These are phyloP conservation scores for Oxygymnocypris stewartii DNA, from an alignment of 2,113 vertebrate species.

Conservation along the genomic window DNA sequence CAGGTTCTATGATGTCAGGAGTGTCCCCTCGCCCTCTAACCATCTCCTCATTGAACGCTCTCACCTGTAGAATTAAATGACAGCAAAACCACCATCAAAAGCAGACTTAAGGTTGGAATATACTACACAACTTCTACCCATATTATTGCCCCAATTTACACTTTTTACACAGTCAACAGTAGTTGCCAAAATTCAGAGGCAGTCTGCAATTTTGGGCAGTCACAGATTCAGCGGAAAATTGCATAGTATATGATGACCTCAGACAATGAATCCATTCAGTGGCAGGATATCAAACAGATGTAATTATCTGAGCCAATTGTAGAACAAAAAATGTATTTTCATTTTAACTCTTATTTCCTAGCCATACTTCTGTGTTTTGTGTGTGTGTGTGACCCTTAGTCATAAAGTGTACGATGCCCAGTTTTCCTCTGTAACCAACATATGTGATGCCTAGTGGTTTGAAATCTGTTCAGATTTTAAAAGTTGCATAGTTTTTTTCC, in stretches of 20 bases:
- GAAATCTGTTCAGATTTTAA: background rate
- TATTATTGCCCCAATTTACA: background rate
- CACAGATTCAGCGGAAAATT: background rate
- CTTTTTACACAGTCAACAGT: background rate
- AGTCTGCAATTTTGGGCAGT: background rate
- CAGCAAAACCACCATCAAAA: background rate
- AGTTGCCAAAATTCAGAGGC: background rate
- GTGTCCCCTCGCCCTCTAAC: slow-evolving; percentile 46
- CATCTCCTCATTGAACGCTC: slow-evolving; percentile 28
- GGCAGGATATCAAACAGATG: background rate
- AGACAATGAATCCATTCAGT: background rate
- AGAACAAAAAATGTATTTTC: background rate
- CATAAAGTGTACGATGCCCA: background rate
- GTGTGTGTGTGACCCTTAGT: background rate
- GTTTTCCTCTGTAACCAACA: background rate
- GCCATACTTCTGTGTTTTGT: background rate
- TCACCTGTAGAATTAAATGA: slow-evolving; percentile 28
- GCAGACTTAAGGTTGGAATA: background rate
- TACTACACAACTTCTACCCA: background rate
- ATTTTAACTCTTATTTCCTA: background rate
- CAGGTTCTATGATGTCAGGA: slow-evolving; percentile 48
- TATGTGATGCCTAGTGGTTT: background rate
- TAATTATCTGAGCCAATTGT: background rate
- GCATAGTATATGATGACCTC: background rate
- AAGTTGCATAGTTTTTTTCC: background rate